These are phyloP conservation scores for Enteromius radiatus DNA, from an alignment of 2,797 vertebrate genomes.

Conservation along the genomic window DNA sequence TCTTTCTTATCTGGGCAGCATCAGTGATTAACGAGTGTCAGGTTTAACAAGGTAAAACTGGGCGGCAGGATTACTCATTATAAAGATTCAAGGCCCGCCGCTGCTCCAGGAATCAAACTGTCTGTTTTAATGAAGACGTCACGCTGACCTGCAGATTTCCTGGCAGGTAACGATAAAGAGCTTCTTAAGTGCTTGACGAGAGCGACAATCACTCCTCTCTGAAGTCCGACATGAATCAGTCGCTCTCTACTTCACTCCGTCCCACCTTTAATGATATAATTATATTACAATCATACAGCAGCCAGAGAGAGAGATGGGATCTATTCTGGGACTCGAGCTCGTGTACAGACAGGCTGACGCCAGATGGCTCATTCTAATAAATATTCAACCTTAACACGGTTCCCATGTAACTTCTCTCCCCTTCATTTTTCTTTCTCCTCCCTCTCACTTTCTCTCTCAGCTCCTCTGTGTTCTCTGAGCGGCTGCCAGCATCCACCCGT, in stretches of 20 bases:
- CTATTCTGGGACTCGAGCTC: constrained; percentile 90
- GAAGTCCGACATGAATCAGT: constrained; percentile 32
- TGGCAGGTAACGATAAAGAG: constrained; percentile 46
- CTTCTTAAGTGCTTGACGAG: constrained; percentile 40
- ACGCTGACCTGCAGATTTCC: not conserved
- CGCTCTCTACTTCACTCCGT: constrained; percentile 49
- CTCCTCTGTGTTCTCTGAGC: constrained; percentile 75
- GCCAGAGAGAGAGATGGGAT: constrained; percentile 75
- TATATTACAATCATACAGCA: constrained; percentile 58
- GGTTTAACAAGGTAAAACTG: constrained; percentile 25
- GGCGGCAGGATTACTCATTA: not conserved
- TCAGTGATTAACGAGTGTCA: constrained; percentile 41
- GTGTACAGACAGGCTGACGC: constrained; percentile 98
- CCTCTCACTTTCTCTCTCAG: constrained; percentile 61
- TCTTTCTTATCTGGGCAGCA: not conserved
- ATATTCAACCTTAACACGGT: constrained; percentile 99
- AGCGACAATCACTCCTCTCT: constrained; percentile 39
- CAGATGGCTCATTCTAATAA: constrained; percentile 99
- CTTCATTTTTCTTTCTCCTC: constrained; percentile 21
- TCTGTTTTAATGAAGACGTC: not conserved
- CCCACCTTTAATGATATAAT: constrained; percentile 60
- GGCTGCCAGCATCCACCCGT: constrained; percentile 97
- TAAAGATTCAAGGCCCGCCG: not conserved
- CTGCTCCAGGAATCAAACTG: not conserved
- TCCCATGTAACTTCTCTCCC: constrained; percentile 95